Evolutionary conservation across 1,140 invertebrate species (phyloP).

Genomic region (Caenorhabditis tropicalis): DNA sequence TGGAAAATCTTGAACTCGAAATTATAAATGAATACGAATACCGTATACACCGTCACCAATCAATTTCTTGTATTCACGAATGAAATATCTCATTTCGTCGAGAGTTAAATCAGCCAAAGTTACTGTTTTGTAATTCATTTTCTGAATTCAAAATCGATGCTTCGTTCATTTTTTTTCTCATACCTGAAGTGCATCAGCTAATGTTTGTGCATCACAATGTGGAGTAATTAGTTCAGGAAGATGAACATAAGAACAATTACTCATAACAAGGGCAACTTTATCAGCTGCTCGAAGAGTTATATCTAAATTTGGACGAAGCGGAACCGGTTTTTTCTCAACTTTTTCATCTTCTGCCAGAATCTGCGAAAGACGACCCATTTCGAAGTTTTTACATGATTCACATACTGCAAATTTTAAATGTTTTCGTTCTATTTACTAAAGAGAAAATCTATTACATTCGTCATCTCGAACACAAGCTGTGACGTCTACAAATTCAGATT

Average conservation of each 20-base stretch:
- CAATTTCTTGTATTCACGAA: conserved; percentile 73
- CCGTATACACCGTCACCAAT: conserved; percentile 74
- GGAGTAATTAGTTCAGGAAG: conserved; percentile 72
- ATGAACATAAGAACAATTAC: conserved; percentile 73
- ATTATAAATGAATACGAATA: conserved; percentile 50
- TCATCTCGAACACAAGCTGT: conserved; percentile 37
- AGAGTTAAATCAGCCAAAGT: conserved; percentile 73
- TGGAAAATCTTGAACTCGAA: background rate
- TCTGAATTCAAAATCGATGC: conserved; percentile 45
- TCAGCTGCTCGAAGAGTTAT: conserved; percentile 69
- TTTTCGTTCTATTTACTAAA: background rate
- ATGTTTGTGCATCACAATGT: conserved; percentile 72
- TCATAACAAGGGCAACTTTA: conserved; percentile 74
- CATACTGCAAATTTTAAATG: conserved; percentile 54
- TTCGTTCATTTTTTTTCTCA: conserved; percentile 59
- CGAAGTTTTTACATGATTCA: conserved; percentile 59
- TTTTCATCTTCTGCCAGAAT: conserved; percentile 43
- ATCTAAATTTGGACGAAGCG: background rate
- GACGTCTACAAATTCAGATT: conserved; percentile 64
- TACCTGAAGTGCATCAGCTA: conserved; percentile 61
- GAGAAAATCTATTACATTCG: background rate
- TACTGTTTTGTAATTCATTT: conserved; percentile 74
- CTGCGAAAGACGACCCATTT: conserved; percentile 59
- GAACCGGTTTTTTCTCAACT: background rate
- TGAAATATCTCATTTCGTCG: conserved; percentile 73